Evolutionary conservation across 1,140 invertebrate genomes (phyloP), one percentile per base, ranked within the genome.

Genomic region (Agrilus planipennis): DNA sequence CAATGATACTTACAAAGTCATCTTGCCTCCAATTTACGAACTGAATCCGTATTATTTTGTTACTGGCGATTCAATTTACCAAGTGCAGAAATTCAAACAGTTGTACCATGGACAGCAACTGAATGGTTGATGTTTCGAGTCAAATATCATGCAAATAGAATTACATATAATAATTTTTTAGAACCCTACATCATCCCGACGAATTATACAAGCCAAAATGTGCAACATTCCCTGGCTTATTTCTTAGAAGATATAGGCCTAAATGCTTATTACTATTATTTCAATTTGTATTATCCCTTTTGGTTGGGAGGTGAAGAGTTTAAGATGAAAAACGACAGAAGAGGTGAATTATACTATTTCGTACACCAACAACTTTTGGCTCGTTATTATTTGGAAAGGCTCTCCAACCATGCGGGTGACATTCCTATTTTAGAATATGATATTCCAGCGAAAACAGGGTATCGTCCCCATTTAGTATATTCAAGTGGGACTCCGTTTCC

Each of bases 201-300:
- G 39, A 77, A 76, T 50, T 68, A 71, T 44, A 72, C 73, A n/a
- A 57, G 68, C 1, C 69, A 65, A 64, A 49, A 57, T 28, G 17
- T 54, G 35, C 55, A 64, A 52, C 67, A 73, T 40, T 61, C 71
- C 35, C 34, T 87, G 14, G 64, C 68, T 15, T 86, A 87, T 57
- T 86, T 77, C 65, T 77, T 77, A 0, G 76, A 87, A 45, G 84
- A 84, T 58, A 63, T 76, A 38, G 74, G 73, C 42, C 62, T 84
- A n/a, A 81, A 82, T 51, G 55, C 71, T 1, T 77, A 74, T 50
- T 81, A 84, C 58, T 76, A 73, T 50, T 77, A 79, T 48, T 64
- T 70, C 30, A 69, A 76, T 38, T 45, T 81, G 18, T 69, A 73
- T 15, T 75, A 72, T 45, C 79, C 82, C 2, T 65, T 61, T 60